Percentiles rank a stretch among this genome's conserved stretches.
These are phyloP conservation scores for Luperina nickerlii DNA, from an alignment of 2,888 invertebrate species.

Conservation along the genomic window DNA sequence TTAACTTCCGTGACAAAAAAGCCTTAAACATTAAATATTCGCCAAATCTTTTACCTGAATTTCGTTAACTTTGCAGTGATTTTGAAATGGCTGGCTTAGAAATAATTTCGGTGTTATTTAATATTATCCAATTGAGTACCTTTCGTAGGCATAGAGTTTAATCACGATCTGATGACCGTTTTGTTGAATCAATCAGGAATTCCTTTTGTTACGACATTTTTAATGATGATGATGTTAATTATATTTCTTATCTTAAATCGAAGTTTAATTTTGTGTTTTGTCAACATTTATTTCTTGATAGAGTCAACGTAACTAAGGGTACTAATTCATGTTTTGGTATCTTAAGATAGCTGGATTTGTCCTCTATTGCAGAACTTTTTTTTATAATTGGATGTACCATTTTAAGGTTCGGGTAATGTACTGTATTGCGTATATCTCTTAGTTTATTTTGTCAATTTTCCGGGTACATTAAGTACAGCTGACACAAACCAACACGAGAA, in stretches of 20 bases:
- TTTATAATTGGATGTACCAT: no score
- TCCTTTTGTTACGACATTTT: conserved; percentile 42
- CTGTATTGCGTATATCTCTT: neutral
- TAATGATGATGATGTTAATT: conserved; percentile 23
- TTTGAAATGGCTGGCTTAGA: conserved; percentile 32
- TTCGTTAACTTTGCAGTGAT: conserved; percentile 28
- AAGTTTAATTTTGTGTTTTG: conserved; percentile 16
- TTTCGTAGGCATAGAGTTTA: conserved; percentile 22
- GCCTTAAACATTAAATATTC: conserved; percentile 59
- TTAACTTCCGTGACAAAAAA: conserved; percentile 45
- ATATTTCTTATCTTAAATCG: conserved; percentile 14
- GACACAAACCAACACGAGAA: conserved; percentile 37
- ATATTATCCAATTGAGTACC: conserved; percentile 15
- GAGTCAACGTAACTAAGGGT: neutral
- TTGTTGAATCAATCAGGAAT: conserved; percentile 34
- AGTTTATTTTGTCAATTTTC: conserved; percentile 32
- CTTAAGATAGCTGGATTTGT: neutral
- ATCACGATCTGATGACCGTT: conserved; percentile 27
- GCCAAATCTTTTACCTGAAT: conserved; percentile 38
- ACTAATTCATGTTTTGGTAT: no score
- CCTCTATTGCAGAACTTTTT: no score
- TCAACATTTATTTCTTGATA: neutral
- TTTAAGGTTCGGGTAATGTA: neutral
- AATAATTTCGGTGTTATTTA: conserved; percentile 12
- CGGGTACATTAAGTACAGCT: conserved; percentile 34